Evolutionary conservation across 2,113 vertebrate genomes (phyloP).

Genomic region (Crotalus horridus): DNA sequence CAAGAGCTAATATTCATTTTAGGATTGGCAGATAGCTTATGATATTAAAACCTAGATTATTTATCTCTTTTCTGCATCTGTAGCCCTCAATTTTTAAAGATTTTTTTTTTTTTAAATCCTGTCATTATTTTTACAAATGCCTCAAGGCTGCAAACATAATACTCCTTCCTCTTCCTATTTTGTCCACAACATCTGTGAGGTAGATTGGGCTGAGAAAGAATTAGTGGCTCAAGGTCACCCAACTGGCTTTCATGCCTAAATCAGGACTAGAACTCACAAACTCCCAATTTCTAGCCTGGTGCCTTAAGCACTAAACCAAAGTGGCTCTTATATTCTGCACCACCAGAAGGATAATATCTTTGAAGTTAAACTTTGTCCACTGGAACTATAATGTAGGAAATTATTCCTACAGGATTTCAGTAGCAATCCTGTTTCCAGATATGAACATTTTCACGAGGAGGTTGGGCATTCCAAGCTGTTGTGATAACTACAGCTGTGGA

Average conservation of each 20-base stretch:
- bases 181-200: background rate
- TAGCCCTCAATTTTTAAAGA: background rate
- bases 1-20: background rate
- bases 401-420: background rate
- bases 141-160: background rate
- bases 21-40: background rate
- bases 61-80: background rate
- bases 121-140: background rate
- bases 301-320: background rate
- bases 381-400: background rate
- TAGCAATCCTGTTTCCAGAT: background rate
- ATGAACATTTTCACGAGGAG: background rate
- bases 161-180: background rate
- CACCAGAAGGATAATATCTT: background rate
- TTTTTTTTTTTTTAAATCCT: background rate
- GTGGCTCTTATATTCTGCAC: background rate
- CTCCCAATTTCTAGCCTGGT: background rate
- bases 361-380: background rate
- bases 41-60: background rate
- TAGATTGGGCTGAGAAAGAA: background rate
- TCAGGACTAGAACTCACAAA: background rate
- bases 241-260: background rate
- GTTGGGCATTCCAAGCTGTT: background rate
- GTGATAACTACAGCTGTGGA: background rate
- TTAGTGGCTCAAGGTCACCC: background rate